Conservation (phyloP, 2,797 vertebrate species). For the Pyrocephalus nanus region DNA sequence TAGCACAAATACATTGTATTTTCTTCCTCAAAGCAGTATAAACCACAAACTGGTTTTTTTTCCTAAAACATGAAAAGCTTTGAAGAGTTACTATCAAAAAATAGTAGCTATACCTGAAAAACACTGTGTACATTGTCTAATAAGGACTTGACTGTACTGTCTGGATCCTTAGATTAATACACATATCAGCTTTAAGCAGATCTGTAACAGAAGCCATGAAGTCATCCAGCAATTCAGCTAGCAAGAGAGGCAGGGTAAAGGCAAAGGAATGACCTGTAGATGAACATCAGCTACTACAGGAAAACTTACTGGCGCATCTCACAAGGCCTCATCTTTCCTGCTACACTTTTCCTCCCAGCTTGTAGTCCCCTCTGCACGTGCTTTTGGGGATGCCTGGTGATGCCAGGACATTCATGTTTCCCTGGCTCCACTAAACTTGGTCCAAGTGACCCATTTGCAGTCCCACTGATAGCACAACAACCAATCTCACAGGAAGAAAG, state of each 20-base stretch:
- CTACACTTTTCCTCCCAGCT: not conserved
- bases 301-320: not conserved
- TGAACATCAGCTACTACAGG: not conserved
- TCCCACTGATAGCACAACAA: not conserved
- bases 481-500: not conserved
- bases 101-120: not conserved
- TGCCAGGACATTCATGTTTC: not conserved
- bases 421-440: not conserved
- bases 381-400: accelerated
- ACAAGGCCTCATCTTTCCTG: not conserved
- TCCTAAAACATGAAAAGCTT: not conserved
- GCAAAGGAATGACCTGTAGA: not conserved
- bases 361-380: accelerated
- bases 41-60: not conserved
- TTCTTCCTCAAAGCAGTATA: not conserved
- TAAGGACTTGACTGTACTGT: not conserved
- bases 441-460: not conserved
- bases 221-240: not conserved
- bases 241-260: not conserved
- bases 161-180: not conserved
- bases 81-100: not conserved
- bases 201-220: not conserved
- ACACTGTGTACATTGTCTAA: not conserved
- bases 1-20: not conserved
- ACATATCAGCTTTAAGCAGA: not conserved